phyloP scores from a whole-genome alignment of 2,888 invertebrate genomes.

The Chromoteleia sp. region DNA sequence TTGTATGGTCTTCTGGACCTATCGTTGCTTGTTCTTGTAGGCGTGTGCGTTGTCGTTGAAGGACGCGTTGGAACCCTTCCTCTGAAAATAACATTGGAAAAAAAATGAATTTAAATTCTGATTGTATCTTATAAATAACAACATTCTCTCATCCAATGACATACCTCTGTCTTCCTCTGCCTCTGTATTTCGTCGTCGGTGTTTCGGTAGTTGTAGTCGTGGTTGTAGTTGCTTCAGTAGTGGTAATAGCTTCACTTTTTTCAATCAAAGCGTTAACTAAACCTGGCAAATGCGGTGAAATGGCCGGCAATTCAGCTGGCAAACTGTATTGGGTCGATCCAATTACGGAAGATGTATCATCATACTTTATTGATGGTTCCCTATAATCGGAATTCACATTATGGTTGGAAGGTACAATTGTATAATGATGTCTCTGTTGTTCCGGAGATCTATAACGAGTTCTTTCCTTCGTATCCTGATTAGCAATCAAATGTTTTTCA shows the following conservation, averaged over 20 bases:
- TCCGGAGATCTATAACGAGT: constrained; percentile 67
- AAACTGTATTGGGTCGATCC: constrained; percentile 86
- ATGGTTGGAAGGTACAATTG: constrained; percentile 70
- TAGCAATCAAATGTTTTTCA: constrained; percentile 69
- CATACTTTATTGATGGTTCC: constrained; percentile 47
- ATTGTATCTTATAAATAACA: neutral
- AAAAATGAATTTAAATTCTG: constrained; percentile 10
- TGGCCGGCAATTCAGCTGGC: constrained; percentile 86
- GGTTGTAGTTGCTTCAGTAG: constrained; percentile 74
- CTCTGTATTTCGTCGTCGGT: constrained; percentile 76
- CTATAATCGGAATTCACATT: constrained; percentile 69
- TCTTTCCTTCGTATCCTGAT: constrained; percentile 70
- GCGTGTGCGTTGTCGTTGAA: constrained; percentile 75
- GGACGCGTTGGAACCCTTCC: constrained; percentile 76
- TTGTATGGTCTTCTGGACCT: constrained; percentile 79
- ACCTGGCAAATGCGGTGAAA: constrained; percentile 87
- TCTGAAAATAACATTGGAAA: constrained; percentile 65
- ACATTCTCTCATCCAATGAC: constrained; percentile 5
- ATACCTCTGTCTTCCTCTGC: constrained; percentile 78
- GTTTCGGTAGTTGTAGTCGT: constrained; percentile 71
- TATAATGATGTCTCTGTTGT: constrained; percentile 72
- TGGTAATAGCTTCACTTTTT: constrained; percentile 77
- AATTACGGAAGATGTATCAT: constrained; percentile 63
- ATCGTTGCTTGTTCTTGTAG: constrained; percentile 72
- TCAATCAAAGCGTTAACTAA: constrained; percentile 88